Evolutionary conservation across 2,113 vertebrate genomes (phyloP), one percentile per base, ranked within the genome.

Genomic region (Cynoglossus semilaevis): DNA sequence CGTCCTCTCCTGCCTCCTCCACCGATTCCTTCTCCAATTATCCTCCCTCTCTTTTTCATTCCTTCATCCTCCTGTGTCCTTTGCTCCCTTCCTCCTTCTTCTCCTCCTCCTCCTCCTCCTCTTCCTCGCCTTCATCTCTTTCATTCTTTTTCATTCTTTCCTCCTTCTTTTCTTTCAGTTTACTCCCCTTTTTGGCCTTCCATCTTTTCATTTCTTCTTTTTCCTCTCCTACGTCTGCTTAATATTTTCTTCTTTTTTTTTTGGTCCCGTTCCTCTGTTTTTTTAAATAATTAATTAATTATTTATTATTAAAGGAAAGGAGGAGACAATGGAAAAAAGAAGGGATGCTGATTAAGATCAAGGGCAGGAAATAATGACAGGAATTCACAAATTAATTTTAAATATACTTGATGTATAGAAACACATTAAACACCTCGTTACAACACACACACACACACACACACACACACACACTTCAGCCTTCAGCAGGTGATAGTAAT

Each of bases 401-500:
- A 44, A 19, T 42, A 63, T 67, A 55, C 17, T 17, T 16, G 12
- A 16, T 29, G 35, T 51, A 55, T 59, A 67, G 41, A 43, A 15
- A 45, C 45, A 43, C 35, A 66, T 38, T 7, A 12, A 38, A 40
- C 9, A 11, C 9, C 22, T 6, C 6, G 3, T 29, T 29, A 29
- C 22, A 29, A 11, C n/a, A n/a, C 18, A 43, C 56, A 41, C 41
- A 65, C 45, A 59, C 57, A 56, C 55, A 43, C 60, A 56, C 49
- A n/a, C n/a, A n/a, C n/a, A 61, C 43, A 35, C 49, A 51, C 40
- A 49, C 18, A 19, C 53, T 0, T n/a, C n/a, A n/a, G 8, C 12
- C 38, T 63, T 17, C 56, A 29, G 22, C 8, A 22, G 43, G 37
- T 56, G 37, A 62, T 72, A 51, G 64, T 65, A 59, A 76, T 63